phyloP scores from a whole-genome alignment of 2,797 vertebrate species.

The Hyperoplus lanceolatus region DNA sequence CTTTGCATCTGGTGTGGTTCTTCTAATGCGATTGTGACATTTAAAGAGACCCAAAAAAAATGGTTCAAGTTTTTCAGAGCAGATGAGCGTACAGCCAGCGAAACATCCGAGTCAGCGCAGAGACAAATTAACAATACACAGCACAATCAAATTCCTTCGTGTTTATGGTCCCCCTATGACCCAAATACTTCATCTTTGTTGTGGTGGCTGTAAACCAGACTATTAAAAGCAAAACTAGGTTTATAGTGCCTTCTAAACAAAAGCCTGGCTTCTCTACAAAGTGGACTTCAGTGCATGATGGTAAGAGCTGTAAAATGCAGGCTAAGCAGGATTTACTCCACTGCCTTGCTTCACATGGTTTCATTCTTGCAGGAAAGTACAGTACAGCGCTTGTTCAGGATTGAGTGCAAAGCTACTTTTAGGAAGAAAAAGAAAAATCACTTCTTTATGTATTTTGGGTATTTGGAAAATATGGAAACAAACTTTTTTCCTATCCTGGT shows the following conservation, averaged over 20 bases:
- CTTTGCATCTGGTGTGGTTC: slow-evolving; percentile 37
- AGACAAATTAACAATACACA: slow-evolving; percentile 50
- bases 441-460: slow-evolving; percentile 43
- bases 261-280: slow-evolving; percentile 50
- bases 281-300: slow-evolving; percentile 71
- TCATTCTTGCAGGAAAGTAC: slow-evolving; percentile 67
- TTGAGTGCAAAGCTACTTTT: slow-evolving; percentile 73
- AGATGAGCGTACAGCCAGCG: slow-evolving; percentile 4
- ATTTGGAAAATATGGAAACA: slow-evolving; percentile 43
- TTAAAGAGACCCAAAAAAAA: slow-evolving; percentile 22
- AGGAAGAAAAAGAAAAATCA: slow-evolving; percentile 30
- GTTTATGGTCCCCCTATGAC: slow-evolving; percentile 64
- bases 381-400: slow-evolving; percentile 75
- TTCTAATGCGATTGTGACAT: slow-evolving; percentile 37
- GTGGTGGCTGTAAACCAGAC: slow-evolving; percentile 58
- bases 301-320: slow-evolving; percentile 56
- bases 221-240: slow-evolving; percentile 53
- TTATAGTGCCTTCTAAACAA: slow-evolving; percentile 52
- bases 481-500: slow-evolving; percentile 30
- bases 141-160: slow-evolving; percentile 64
- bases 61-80: slow-evolving; percentile 20
- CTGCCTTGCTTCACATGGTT: slow-evolving; percentile 68
- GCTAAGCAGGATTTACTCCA: slow-evolving; percentile 72
- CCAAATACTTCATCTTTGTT: slow-evolving; percentile 70
- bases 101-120: slow-evolving; percentile 37